phyloP scores from a whole-genome alignment of 2,888 invertebrate genomes.

The Rhagophthalmus giganteus region DNA sequence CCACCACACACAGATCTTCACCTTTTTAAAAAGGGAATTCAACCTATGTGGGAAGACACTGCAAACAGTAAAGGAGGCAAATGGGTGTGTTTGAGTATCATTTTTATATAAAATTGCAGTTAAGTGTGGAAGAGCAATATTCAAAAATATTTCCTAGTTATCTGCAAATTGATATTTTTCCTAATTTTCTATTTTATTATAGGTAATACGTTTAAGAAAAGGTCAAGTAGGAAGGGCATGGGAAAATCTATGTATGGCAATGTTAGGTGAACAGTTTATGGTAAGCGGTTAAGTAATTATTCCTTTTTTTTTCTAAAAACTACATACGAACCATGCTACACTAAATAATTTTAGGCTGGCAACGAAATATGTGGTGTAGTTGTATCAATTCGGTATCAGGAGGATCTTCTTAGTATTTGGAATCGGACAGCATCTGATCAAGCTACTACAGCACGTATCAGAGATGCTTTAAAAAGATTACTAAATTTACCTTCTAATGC shows the following conservation, averaged over 20 bases:
- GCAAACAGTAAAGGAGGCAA: slow-evolving; percentile 96
- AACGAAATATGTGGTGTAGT: slow-evolving; percentile 98
- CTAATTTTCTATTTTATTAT: slow-evolving; percentile 24
- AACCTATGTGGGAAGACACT: slow-evolving; percentile 99
- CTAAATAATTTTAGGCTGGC: slow-evolving; percentile 62
- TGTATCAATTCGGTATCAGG: slow-evolving; percentile 92
- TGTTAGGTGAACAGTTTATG: slow-evolving; percentile 98
- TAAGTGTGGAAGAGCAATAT: too few species aligned
- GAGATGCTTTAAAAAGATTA: slow-evolving; percentile 92
- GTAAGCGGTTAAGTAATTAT: slow-evolving; percentile 55
- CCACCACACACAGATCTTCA: slow-evolving; percentile 92
- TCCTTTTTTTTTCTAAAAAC: slow-evolving; percentile 2
- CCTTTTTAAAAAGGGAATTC: slow-evolving; percentile 96
- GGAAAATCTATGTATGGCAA: slow-evolving; percentile 98
- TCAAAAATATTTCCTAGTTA: too few species aligned
- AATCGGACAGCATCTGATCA: slow-evolving; percentile 92
- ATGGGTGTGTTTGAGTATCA: slow-evolving; percentile 70
- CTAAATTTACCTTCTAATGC: slow-evolving; percentile 91
- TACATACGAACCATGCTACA: too few species aligned
- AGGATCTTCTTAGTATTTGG: slow-evolving; percentile 96
- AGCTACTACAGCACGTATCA: slow-evolving; percentile 84
- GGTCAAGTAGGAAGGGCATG: slow-evolving; percentile 94
- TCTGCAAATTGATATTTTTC: background rate
- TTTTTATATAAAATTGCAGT: too few species aligned
- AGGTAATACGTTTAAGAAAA: slow-evolving; percentile 86